Evolutionary conservation across 1,140 invertebrate genomes (phyloP).

Genomic region (Drosophila trapezifrons): DNA sequence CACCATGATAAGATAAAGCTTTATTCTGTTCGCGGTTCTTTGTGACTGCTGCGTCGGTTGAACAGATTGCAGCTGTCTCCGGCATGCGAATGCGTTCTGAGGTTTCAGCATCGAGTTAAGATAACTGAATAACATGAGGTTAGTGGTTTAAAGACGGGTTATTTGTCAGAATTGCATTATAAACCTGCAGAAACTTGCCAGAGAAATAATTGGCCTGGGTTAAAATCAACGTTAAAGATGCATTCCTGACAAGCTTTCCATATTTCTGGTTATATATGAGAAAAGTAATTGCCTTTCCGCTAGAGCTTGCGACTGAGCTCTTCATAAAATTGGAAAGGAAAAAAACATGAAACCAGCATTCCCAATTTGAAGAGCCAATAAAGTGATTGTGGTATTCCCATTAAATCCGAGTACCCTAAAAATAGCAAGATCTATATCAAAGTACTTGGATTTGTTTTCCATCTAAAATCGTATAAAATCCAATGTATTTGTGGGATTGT

Average conservation of each 20-base stretch:
- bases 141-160: conserved; percentile 4
- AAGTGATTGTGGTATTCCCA: neutral
- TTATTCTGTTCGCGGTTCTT: conserved; percentile 38
- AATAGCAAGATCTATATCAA: neutral
- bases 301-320: no score
- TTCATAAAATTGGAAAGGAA: no score
- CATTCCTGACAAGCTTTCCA: neutral
- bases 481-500: conserved; percentile 2
- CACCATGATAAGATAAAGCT: conserved; percentile 73
- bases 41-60: conserved; percentile 34
- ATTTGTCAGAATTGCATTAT: conserved; percentile 26
- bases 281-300: neutral
- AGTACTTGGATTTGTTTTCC: neutral
- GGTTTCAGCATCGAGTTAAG: conserved; percentile 32
- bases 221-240: neutral
- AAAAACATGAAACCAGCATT: neutral
- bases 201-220: neutral
- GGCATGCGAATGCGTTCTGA: conserved; percentile 35
- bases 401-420: neutral
- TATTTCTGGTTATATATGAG: neutral
- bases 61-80: conserved; percentile 56
- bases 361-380: neutral
- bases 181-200: neutral
- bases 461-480: neutral
- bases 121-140: conserved; percentile 17